Conservation (phyloP, 1,140 invertebrate genomes). For the Drosophila nigromelanica region DNA sequence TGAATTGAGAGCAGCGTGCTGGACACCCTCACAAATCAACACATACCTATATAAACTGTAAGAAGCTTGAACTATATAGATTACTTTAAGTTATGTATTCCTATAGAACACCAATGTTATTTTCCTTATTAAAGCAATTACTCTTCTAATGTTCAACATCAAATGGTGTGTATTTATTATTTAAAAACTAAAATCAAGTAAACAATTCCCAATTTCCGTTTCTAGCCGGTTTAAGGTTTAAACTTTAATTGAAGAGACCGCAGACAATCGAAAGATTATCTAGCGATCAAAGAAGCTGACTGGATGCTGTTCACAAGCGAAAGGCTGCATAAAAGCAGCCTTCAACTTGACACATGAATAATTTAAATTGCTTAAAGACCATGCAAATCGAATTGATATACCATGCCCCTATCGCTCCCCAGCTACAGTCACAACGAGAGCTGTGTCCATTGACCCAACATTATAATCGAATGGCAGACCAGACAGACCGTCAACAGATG, state of each 20-base stretch:
- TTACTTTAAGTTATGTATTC: constrained; percentile 10
- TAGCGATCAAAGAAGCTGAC: constrained; percentile 55
- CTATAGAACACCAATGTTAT: constrained; percentile 19
- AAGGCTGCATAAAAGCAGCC: constrained; percentile 61
- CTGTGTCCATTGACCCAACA: constrained; percentile 74
- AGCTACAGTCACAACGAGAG: not conserved
- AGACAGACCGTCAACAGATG: constrained; percentile 44
- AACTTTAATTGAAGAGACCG: constrained; percentile 54
- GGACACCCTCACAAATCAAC: constrained; percentile 58
- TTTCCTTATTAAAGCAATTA: constrained; percentile 36
- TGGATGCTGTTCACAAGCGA: constrained; percentile 54
- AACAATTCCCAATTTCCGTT: constrained; percentile 53
- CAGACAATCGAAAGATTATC: constrained; percentile 57
- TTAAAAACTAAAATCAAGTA: not conserved
- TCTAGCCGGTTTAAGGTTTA: constrained; percentile 47
- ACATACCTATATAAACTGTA: constrained; percentile 4
- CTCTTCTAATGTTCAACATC: constrained; percentile 21
- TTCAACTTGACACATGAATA: constrained; percentile 79
- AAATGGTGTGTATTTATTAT: constrained; percentile 5
- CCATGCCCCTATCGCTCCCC: constrained; percentile 22
- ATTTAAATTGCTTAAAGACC: constrained; percentile 61
- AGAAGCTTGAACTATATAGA: constrained; percentile 9
- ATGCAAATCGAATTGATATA: constrained; percentile 59
- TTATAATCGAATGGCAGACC: constrained; percentile 32
- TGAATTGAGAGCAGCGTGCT: constrained; percentile 54